These are phyloP conservation scores for Drosophila algonquin DNA, from an alignment of 2,888 invertebrate genomes.

Conservation along the genomic window DNA sequence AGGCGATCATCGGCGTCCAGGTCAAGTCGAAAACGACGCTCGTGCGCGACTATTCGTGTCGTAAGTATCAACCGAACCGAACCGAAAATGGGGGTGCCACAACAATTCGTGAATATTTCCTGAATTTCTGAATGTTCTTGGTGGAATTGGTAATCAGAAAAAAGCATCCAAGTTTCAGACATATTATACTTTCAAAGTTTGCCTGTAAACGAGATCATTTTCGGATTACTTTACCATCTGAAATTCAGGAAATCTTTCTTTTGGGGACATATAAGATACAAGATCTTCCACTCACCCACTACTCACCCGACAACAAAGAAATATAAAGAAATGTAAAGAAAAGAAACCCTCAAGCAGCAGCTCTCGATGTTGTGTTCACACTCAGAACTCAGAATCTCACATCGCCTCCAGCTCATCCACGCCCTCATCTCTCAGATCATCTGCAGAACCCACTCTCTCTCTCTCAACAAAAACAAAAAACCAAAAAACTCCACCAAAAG, in stretches of 20 bases:
- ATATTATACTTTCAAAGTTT: too few relatives aligned
- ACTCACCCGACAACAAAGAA: neutral
- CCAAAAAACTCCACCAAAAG: conserved; percentile 23
- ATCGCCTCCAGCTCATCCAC: conserved; percentile 34
- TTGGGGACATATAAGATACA: neutral
- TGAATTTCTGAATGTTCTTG: neutral
- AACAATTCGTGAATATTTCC: neutral
- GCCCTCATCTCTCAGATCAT: conserved; percentile 39
- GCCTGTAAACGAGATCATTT: neutral
- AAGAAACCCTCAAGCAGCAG: conserved; percentile 24
- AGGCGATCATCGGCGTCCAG: conserved; percentile 98
- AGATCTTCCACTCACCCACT: neutral
- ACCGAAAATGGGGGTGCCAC: neutral
- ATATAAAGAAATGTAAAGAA: too few relatives aligned
- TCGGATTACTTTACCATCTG: neutral
- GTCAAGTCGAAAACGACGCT: conserved; percentile 90
- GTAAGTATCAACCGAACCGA: conserved; percentile 85
- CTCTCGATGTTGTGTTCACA: conserved; percentile 49
- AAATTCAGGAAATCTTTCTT: neutral
- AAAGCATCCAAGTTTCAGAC: neutral
- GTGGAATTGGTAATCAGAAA: neutral
- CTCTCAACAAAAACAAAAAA: neutral
- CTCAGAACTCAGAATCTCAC: conserved; percentile 36
- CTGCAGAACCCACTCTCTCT: conserved; percentile 26
- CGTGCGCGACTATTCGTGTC: conserved; percentile 93